A percentile compares a stretch with the other conserved stretches of the same genome.
Evolutionary conservation across 2,113 vertebrate species (phyloP).

Genomic region (Sprattus sprattus): DNA sequence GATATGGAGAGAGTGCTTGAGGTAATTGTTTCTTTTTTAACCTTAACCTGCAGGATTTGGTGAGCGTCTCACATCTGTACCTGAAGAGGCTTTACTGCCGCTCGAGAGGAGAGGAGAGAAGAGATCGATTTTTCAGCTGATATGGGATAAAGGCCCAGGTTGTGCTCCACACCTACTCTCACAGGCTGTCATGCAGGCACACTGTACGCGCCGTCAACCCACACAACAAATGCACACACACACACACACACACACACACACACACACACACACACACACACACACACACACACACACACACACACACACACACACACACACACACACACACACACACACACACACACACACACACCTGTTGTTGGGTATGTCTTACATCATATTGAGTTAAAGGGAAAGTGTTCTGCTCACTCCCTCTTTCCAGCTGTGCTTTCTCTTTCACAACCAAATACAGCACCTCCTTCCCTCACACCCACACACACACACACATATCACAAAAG

Average conservation of each 20-base stretch:
- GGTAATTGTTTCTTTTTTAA: slow-evolving; percentile 2
- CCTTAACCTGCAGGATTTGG: neutral
- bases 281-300: slow-evolving; percentile 20
- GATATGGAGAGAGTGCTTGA: neutral
- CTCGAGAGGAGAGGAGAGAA: slow-evolving; percentile 18
- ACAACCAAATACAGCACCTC: too few relatives aligned
- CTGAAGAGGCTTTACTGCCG: neutral
- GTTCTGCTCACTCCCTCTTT: neutral
- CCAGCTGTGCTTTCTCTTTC: too few relatives aligned
- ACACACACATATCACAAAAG: slow-evolving; percentile 46
- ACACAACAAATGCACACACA: slow-evolving; percentile 37
- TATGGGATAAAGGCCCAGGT: neutral
- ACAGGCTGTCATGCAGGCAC: neutral
- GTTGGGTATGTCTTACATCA: neutral
- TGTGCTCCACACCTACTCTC: neutral
- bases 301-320: neutral
- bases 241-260: slow-evolving; percentile 45
- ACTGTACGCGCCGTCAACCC: neutral
- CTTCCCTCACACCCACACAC: neutral
- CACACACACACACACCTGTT: slow-evolving; percentile 2
- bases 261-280: slow-evolving; percentile 37
- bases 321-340: neutral
- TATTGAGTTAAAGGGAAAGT: neutral
- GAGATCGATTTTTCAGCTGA: slow-evolving; percentile 1
- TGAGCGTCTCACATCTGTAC: neutral